A percentile compares a stretch with the other conserved stretches of the same genome.
These are phyloP conservation scores for Dromiciops gliroides DNA, from an alignment of 2,113 vertebrate species.

Conservation along the genomic window DNA sequence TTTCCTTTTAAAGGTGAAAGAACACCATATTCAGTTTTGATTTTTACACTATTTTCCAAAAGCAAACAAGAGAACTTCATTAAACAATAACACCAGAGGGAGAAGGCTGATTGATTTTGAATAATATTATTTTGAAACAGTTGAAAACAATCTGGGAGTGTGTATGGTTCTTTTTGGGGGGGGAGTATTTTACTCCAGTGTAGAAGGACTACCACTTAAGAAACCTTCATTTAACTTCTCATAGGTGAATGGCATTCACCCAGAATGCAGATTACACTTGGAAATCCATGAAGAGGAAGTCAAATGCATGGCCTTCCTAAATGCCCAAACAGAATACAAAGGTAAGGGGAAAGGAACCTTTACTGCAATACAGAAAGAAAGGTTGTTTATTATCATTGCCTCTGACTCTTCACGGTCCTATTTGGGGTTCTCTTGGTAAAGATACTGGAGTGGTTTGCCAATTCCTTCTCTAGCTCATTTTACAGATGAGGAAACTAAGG, in stretches of 20 bases:
- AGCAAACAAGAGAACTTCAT: not conserved
- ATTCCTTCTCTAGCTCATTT: not conserved
- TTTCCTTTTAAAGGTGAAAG: slow-evolving; percentile 7
- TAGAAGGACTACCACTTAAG: slow-evolving; percentile 10
- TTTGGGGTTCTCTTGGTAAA: not conserved
- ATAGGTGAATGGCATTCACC: slow-evolving; percentile 85
- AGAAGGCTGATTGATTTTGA: not conserved
- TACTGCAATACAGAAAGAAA: not conserved
- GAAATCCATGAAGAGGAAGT: slow-evolving; percentile 86
- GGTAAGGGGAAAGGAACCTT: slow-evolving; percentile 71
- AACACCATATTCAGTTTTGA: not conserved
- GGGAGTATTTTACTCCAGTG: not conserved
- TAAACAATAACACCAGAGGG: not conserved
- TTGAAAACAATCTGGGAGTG: not conserved
- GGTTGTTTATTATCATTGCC: not conserved
- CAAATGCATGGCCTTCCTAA: slow-evolving; percentile 80
- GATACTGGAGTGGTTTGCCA: not conserved
- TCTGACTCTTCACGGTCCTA: not conserved
- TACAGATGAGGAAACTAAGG: not conserved
- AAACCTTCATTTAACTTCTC: slow-evolving; percentile 54
- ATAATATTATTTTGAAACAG: not conserved
- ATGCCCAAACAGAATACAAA: slow-evolving; percentile 70
- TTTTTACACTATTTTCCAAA: slow-evolving; percentile 11
- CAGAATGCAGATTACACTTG: slow-evolving; percentile 85
- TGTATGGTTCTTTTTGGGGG: not conserved